phyloP scores from a whole-genome alignment of 1,140 invertebrate genomes.

The Leguminivora glycinivorella region DNA sequence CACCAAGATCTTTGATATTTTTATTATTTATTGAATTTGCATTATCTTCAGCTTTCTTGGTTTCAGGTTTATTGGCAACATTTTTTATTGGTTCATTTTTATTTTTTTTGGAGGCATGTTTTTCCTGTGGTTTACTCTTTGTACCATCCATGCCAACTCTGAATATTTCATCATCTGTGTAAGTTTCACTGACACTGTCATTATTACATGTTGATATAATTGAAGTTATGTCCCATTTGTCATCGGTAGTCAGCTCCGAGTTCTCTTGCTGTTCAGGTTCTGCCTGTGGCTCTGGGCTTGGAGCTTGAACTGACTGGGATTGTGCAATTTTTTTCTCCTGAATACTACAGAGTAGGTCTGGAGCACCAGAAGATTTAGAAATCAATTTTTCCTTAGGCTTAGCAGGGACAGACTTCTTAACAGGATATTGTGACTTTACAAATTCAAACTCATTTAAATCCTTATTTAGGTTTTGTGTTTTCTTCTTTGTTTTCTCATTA shows the following conservation, averaged over 20 bases:
- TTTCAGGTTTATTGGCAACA: neutral
- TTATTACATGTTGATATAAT: constrained; percentile 55
- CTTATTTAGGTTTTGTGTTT: constrained; percentile 30
- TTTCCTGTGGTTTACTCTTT: constrained; percentile 35
- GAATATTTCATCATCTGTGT: constrained; percentile 70
- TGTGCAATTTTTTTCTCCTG: constrained; percentile 30
- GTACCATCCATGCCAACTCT: constrained; percentile 33
- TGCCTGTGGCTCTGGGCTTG: constrained; percentile 33
- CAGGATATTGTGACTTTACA: constrained; percentile 55
- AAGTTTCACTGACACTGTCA: constrained; percentile 60
- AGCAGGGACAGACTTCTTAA: constrained; percentile 39
- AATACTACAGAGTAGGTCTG: constrained; percentile 31
- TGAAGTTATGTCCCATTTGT: constrained; percentile 63
- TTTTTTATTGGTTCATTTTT: neutral
- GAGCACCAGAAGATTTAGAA: constrained; percentile 42
- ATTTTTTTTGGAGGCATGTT: neutral
- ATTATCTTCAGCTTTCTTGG: neutral
- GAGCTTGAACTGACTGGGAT: constrained; percentile 11
- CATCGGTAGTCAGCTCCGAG: constrained; percentile 37
- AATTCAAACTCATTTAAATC: constrained; percentile 49
- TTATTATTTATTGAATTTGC: neutral
- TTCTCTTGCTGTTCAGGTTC: constrained; percentile 34
- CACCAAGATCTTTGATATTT: neutral
- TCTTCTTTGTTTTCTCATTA: constrained; percentile 29
- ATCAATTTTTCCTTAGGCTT: constrained; percentile 48